Evolutionary conservation across 2,113 vertebrate species (phyloP).

Genomic region (Reinhardtius hippoglossoides): DNA sequence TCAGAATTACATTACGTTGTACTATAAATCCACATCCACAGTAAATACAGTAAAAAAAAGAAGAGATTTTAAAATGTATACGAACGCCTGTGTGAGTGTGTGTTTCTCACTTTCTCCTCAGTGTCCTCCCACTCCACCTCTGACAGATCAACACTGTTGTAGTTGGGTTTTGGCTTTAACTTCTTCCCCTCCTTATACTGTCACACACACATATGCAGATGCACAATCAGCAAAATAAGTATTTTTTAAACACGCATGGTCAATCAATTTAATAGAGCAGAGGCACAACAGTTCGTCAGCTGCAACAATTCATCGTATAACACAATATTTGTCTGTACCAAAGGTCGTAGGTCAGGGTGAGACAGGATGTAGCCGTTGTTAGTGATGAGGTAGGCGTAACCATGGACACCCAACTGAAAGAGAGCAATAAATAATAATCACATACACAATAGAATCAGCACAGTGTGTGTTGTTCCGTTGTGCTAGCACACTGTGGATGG

Average conservation of each 20-base stretch:
- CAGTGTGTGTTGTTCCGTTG: neutral
- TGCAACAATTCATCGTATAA: neutral
- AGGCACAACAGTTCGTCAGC: neutral
- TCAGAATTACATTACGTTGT: neutral
- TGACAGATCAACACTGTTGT: slow-evolving; percentile 95
- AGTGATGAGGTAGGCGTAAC: slow-evolving; percentile 93
- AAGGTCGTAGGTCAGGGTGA: slow-evolving; percentile 93
- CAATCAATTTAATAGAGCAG: neutral
- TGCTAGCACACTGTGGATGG: too few species aligned
- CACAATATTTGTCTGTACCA: slow-evolving; percentile 81
- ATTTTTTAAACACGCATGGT: too few species aligned
- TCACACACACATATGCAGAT: slow-evolving; percentile 28
- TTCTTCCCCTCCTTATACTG: slow-evolving; percentile 95
- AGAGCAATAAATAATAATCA: slow-evolving; percentile 7
- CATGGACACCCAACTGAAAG: slow-evolving; percentile 91
- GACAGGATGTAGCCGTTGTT: slow-evolving; percentile 98
- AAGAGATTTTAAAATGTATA: neutral
- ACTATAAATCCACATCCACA: neutral
- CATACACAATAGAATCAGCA: neutral
- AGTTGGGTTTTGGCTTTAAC: slow-evolving; percentile 93
- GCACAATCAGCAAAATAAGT: neutral
- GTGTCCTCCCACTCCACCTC: slow-evolving; percentile 96
- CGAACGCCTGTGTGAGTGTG: neutral
- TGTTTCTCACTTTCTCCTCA: slow-evolving; percentile 85
- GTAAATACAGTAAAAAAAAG: neutral